Evolutionary conservation across 2,888 invertebrate genomes (phyloP).

Genomic region (Lycia hirtaria): DNA sequence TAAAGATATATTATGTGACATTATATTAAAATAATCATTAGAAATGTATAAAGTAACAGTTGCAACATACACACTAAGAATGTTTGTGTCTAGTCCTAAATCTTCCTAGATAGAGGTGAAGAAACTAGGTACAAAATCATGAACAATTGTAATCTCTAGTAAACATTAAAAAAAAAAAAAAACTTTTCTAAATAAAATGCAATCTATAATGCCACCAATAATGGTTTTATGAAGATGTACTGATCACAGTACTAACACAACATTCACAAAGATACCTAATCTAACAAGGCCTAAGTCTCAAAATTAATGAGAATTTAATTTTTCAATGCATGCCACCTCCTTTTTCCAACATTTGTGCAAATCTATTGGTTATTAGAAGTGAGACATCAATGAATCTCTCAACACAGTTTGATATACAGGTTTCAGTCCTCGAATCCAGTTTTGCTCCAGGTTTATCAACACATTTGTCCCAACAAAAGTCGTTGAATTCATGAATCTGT

Average conservation of each 20-base stretch:
- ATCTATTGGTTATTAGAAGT: slow-evolving; percentile 93
- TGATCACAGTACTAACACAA: slow-evolving; percentile 3
- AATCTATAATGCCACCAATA: neutral
- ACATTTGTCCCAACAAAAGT: slow-evolving; percentile 98
- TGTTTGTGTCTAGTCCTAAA: too few relatives aligned
- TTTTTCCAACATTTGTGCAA: slow-evolving; percentile 94
- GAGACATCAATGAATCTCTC: slow-evolving; percentile 97
- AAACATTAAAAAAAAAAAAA: neutral
- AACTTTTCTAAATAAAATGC: neutral
- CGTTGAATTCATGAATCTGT: slow-evolving; percentile 96
- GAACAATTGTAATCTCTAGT: too few relatives aligned
- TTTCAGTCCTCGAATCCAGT: slow-evolving; percentile 94
- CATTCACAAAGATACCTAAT: slow-evolving; percentile 3
- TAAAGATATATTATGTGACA: too few relatives aligned
- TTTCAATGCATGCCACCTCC: slow-evolving; percentile 84
- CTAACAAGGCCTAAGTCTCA: slow-evolving; percentile 1
- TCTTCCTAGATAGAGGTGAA: too few relatives aligned
- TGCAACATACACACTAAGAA: too few relatives aligned
- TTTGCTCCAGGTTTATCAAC: slow-evolving; percentile 95
- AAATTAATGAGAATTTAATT: neutral
- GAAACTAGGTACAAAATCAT: too few relatives aligned
- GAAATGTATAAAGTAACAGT: too few relatives aligned
- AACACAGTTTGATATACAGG: slow-evolving; percentile 96
- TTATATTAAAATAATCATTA: too few relatives aligned
- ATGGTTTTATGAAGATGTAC: neutral